phyloP scores from a whole-genome alignment of 2,888 invertebrate genomes.

The Phyllotreta striolata region DNA sequence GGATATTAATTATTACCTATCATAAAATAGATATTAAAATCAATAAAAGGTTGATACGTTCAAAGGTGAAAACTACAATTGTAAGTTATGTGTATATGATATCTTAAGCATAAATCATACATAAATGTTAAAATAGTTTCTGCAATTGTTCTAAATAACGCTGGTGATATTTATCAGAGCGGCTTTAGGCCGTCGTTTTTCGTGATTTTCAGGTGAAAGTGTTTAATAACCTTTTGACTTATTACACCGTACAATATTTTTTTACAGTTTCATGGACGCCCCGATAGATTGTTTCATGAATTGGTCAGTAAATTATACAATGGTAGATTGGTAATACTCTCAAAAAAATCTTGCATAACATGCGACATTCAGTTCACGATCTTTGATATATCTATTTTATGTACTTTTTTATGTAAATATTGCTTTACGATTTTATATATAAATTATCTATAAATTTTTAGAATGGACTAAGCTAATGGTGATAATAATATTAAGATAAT shows the following conservation, averaged over 20 bases:
- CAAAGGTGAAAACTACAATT: no score
- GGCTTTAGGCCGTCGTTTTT: constrained; percentile 22
- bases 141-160: constrained; percentile 29
- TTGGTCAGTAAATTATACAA: constrained; percentile 29
- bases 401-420: constrained; percentile 9
- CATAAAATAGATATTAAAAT: no score
- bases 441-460: no score
- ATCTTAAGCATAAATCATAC: constrained; percentile 21
- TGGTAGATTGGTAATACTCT: constrained; percentile 27
- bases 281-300: constrained; percentile 30
- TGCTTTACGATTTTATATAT: constrained; percentile 9
- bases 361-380: constrained; percentile 26
- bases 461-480: no score
- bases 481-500: no score
- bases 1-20: no score
- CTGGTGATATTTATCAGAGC: constrained; percentile 19
- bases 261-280: constrained; percentile 21
- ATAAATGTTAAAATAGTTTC: constrained; percentile 18
- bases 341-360: constrained; percentile 24
- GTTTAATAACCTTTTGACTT: constrained; percentile 34
- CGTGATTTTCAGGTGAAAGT: constrained; percentile 32
- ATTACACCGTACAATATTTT: constrained; percentile 14
- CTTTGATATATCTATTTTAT: constrained; percentile 3
- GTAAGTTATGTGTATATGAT: constrained; percentile 3
- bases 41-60: no score